Evolutionary conservation across 2,113 vertebrate genomes (phyloP).

Genomic region (Orientallactaga bullata): DNA sequence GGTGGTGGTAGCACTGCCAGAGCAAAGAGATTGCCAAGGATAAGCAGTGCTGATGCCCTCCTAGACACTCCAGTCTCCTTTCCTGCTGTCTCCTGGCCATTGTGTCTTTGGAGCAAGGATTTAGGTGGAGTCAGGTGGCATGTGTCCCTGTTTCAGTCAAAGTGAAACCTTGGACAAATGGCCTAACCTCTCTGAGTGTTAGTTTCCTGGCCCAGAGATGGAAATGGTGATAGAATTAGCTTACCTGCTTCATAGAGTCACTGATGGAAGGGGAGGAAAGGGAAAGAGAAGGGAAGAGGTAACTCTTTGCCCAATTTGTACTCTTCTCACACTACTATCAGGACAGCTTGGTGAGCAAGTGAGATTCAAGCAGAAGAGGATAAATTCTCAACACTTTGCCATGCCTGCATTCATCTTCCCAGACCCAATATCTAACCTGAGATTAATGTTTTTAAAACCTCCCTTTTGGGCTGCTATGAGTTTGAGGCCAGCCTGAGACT

Average conservation of each 20-base stretch:
- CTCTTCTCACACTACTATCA: background rate
- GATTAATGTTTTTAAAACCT: conserved; percentile 59
- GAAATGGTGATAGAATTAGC: background rate
- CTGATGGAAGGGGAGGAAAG: background rate
- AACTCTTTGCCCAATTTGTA: background rate
- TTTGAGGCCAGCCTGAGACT: too few species aligned
- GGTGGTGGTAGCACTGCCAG: background rate
- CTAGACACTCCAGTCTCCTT: background rate
- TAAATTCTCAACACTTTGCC: background rate
- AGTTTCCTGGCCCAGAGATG: background rate
- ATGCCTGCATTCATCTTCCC: background rate
- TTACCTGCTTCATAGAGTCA: background rate
- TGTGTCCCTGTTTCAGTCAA: background rate
- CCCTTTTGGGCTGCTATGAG: background rate
- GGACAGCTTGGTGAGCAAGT: background rate
- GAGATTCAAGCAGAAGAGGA: background rate
- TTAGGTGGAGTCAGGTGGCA: background rate
- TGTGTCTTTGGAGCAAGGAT: background rate
- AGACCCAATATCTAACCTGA: conserved; percentile 2
- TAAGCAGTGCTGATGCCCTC: too few species aligned
- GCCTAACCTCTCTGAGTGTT: background rate
- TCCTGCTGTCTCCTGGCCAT: background rate
- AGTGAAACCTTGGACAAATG: background rate
- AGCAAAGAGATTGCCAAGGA: background rate
- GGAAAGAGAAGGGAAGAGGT: too few species aligned